These are phyloP conservation scores for Polymixis lichenea DNA, from an alignment of 2,888 invertebrate genomes.

Conservation along the genomic window DNA sequence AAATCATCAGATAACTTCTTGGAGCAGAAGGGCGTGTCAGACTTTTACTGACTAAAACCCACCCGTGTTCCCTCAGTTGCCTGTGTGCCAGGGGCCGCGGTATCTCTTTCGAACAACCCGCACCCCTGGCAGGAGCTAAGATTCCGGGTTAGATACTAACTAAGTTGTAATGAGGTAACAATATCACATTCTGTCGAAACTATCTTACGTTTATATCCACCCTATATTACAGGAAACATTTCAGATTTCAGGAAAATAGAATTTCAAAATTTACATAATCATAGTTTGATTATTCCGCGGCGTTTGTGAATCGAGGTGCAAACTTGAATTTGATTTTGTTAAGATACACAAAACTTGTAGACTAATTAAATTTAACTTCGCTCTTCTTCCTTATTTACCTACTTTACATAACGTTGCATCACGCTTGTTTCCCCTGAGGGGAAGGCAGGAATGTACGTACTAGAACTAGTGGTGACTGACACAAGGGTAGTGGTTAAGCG, in stretches of 20 bases:
- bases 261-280: constrained; percentile 56
- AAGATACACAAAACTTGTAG: constrained; percentile 41
- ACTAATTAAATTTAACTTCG: constrained; percentile 32
- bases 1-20: no score
- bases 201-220: not conserved
- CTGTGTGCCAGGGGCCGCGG: no score
- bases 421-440: not conserved
- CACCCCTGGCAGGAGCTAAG: no score
- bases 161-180: constrained; percentile 22
- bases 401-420: constrained; percentile 7
- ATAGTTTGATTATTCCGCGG: constrained; percentile 49
- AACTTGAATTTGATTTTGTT: constrained; percentile 51
- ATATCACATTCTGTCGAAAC: not conserved
- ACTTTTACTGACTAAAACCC: no score
- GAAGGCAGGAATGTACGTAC: not conserved
- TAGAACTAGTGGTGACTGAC: not conserved
- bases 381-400: constrained; percentile 20
- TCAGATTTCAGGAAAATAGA: constrained; percentile 39
- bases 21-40: no score
- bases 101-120: no score
- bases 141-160: not conserved
- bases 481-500: rapidly evolving
- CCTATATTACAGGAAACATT: constrained; percentile 23
- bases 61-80: no score
- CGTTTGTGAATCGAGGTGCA: constrained; percentile 21